Conservation (phyloP, 2,888 invertebrate species). For the Gari tellinella region DNA sequence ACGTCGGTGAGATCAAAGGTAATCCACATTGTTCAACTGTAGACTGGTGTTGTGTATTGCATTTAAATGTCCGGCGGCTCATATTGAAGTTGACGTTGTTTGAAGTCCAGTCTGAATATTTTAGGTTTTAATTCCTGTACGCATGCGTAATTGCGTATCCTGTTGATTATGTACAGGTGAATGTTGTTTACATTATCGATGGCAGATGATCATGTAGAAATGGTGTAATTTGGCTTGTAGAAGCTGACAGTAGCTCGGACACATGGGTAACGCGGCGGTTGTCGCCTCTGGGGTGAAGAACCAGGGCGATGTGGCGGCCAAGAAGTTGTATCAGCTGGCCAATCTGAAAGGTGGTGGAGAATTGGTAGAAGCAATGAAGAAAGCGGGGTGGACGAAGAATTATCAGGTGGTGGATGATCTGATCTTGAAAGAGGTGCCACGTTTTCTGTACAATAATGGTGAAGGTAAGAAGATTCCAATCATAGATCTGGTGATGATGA, state of each 20-base stretch:
- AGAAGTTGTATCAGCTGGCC: slow-evolving; percentile 91
- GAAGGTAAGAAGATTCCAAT: slow-evolving; percentile 95
- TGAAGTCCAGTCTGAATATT: slow-evolving; percentile 9
- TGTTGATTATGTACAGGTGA: slow-evolving; percentile 41
- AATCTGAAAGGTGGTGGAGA: slow-evolving; percentile 95
- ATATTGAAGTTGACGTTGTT: background rate
- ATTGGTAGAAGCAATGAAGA: slow-evolving; percentile 81
- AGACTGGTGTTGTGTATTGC: too few relatives aligned
- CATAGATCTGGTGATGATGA: slow-evolving; percentile 92
- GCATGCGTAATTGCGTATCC: slow-evolving; percentile 50
- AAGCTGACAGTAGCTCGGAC: slow-evolving; percentile 2
- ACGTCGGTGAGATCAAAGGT: slow-evolving; percentile 50
- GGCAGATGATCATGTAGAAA: slow-evolving; percentile 6
- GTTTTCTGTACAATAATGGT: slow-evolving; percentile 97
- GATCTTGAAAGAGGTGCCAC: slow-evolving; percentile 92
- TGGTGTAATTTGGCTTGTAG: background rate
- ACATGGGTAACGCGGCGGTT: slow-evolving; percentile 77
- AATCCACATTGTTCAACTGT: too few relatives aligned
- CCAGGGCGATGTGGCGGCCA: slow-evolving; percentile 88
- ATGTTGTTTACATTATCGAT: slow-evolving; percentile 62
- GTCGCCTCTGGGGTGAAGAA: slow-evolving; percentile 96
- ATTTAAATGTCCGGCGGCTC: too few relatives aligned
- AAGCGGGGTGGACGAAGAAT: slow-evolving; percentile 79
- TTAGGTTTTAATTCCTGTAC: background rate
- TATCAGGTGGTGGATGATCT: slow-evolving; percentile 93